These are phyloP conservation scores for Periplaneta americana DNA, from an alignment of 1,140 invertebrate genomes.

Conservation along the genomic window DNA sequence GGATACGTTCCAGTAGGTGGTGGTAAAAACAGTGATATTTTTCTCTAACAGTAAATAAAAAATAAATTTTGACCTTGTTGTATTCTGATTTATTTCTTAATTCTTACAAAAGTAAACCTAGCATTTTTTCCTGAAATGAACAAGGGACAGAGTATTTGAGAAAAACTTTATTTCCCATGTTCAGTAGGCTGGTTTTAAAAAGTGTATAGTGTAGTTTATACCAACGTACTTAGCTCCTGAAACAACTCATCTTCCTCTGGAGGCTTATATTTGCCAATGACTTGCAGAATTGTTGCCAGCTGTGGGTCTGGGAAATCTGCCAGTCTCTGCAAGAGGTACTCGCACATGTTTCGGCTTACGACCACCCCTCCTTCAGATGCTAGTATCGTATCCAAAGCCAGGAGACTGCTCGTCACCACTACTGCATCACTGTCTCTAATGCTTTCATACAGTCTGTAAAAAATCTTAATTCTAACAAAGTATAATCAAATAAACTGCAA, in stretches of 20 bases:
- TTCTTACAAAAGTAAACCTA: no score
- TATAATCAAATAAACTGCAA: no score
- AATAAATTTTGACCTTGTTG: no score
- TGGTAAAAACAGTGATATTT: no score
- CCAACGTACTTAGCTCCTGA: constrained; percentile 5
- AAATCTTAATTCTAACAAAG: neutral
- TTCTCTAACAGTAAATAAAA: no score
- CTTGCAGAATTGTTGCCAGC: constrained; percentile 7
- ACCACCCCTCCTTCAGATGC: constrained; percentile 12
- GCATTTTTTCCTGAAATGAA: no score
- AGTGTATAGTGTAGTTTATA: no score
- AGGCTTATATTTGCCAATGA: constrained; percentile 10
- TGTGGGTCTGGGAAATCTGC: constrained; percentile 10
- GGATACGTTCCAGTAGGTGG: no score
- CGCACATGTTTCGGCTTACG: constrained; percentile 7
- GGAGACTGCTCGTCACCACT: constrained; percentile 4
- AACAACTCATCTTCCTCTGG: constrained; percentile 10
- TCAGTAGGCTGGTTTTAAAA: no score
- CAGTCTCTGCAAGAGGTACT: constrained; percentile 6
- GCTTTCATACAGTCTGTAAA: constrained; percentile 13
- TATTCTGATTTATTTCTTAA: no score
- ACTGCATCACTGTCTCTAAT: constrained; percentile 9
- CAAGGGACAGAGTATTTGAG: no score
- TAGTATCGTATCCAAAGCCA: constrained; percentile 7
- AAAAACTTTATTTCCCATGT: no score